Evolutionary conservation across 2,888 invertebrate genomes (phyloP).

Genomic region (Ischnus inquisitorius): DNA sequence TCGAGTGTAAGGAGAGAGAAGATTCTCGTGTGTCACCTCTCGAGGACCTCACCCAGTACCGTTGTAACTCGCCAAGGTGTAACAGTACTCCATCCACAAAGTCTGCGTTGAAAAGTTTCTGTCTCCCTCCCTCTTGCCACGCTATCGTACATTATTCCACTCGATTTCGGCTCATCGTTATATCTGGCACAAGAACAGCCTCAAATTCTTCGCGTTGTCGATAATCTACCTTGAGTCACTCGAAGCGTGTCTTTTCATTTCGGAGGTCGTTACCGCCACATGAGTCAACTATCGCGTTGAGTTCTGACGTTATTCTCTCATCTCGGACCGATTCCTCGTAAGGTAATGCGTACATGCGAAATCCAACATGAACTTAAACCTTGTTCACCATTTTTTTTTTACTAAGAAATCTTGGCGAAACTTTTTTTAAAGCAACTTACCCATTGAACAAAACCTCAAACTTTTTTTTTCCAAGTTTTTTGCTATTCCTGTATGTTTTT

Average conservation of each 20-base stretch:
- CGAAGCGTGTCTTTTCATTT: neutral
- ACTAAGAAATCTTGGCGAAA: neutral
- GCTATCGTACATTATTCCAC: neutral
- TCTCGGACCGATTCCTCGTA: neutral
- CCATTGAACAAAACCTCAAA: too few species aligned
- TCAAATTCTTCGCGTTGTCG: neutral
- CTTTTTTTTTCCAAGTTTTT: too few species aligned
- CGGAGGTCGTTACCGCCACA: conserved; percentile 23
- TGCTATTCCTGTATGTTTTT: too few species aligned
- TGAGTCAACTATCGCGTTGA: conserved; percentile 11
- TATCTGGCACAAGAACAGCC: conserved; percentile 8
- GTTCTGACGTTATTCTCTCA: neutral
- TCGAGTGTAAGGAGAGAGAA: neutral
- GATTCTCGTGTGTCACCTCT: conserved; percentile 55
- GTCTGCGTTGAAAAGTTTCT: conserved; percentile 9
- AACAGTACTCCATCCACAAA: conserved; percentile 55
- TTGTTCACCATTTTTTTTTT: neutral
- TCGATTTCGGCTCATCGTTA: conserved; percentile 11
- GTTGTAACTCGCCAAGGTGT: conserved; percentile 55
- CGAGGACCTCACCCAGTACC: conserved; percentile 49
- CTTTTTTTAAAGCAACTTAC: too few species aligned
- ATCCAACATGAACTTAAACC: neutral
- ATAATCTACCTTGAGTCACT: conserved; percentile 33
- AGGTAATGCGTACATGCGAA: neutral
- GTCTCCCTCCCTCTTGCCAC: neutral